These are phyloP conservation scores for Orius insidiosus DNA, from an alignment of 1,140 invertebrate genomes.

Conservation along the genomic window DNA sequence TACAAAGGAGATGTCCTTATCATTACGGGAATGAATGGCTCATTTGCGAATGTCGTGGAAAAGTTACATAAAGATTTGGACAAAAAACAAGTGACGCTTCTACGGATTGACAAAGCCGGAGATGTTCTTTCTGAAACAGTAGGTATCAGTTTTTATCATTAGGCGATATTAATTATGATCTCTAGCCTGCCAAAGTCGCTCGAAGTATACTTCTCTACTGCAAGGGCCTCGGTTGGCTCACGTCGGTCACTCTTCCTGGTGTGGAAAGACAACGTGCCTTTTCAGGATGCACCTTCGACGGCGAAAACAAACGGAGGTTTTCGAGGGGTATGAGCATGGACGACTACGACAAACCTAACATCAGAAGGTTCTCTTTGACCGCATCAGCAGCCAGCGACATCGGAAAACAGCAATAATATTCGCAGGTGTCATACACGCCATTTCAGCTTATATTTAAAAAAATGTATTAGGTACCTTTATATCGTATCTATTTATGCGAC, in stretches of 20 bases:
- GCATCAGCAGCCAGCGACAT: constrained; percentile 7
- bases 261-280: constrained; percentile 41
- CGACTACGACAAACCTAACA: constrained; percentile 63
- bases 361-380: constrained; percentile 51
- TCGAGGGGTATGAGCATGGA: constrained; percentile 61
- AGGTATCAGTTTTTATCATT: constrained; percentile 21
- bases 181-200: constrained; percentile 59
- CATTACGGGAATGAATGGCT: constrained; percentile 62
- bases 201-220: constrained; percentile 65
- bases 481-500: too few relatives aligned
- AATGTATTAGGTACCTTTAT: too few relatives aligned
- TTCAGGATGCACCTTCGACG: constrained; percentile 33
- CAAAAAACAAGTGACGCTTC: constrained; percentile 62
- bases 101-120: constrained; percentile 62
- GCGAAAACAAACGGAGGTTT: constrained; percentile 27
- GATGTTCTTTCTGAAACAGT: constrained; percentile 67
- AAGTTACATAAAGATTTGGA: constrained; percentile 58
- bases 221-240: constrained; percentile 60
- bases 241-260: constrained; percentile 50
- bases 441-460: too few relatives aligned
- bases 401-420: constrained; percentile 2
- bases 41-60: constrained; percentile 58
- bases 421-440: too few relatives aligned
- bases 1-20: constrained; percentile 60
- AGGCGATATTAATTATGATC: constrained; percentile 14